Evolutionary conservation across 2,113 vertebrate species (phyloP).

Genomic region (Paratilapia polleni): DNA sequence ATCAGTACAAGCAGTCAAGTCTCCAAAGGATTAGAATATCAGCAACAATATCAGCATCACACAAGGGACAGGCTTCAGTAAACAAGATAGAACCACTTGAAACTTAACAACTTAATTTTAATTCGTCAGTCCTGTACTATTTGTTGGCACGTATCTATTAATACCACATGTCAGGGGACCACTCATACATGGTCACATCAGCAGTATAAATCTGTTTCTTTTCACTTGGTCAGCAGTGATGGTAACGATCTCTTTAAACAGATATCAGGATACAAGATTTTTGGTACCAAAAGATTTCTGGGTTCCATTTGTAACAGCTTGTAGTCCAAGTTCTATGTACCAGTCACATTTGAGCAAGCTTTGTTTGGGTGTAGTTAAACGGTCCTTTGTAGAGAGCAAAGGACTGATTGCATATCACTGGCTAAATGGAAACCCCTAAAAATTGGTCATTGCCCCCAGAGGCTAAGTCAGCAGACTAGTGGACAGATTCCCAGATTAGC

Average conservation of each 20-base stretch:
- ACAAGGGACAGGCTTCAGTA: neutral
- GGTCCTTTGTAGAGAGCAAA: neutral
- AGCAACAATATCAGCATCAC: neutral
- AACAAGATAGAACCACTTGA: neutral
- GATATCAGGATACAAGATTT: neutral
- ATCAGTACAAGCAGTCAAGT: conserved; percentile 2
- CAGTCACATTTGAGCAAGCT: neutral
- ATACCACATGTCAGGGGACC: neutral
- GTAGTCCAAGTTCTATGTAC: neutral
- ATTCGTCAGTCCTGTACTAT: neutral
- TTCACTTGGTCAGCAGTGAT: neutral
- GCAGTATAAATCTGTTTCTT: neutral
- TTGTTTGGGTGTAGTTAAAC: neutral
- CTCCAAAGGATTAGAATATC: conserved; percentile 9
- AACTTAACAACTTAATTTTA: neutral
- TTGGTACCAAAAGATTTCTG: neutral
- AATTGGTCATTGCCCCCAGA: conserved; percentile 1
- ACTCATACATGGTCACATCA: neutral
- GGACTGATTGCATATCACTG: neutral
- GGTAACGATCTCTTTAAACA: neutral
- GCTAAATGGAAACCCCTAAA: neutral
- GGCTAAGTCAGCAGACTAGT: neutral
- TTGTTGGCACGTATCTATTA: neutral
- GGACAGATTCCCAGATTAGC: neutral
- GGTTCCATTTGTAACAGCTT: neutral